phyloP scores from a whole-genome alignment of 1,140 invertebrate genomes.

The Drosophila repleta region DNA sequence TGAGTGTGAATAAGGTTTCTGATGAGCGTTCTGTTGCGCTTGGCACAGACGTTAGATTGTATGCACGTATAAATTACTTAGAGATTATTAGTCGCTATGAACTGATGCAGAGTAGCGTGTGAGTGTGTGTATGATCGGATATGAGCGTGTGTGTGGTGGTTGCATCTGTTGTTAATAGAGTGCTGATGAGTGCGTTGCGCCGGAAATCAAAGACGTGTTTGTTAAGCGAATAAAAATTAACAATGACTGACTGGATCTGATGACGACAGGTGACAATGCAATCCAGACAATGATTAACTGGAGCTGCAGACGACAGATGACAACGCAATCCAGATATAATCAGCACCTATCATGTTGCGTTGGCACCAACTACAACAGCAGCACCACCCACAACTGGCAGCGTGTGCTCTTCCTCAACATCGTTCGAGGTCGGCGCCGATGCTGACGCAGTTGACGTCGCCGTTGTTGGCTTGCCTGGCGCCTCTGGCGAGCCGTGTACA shows the following conservation, averaged over 20 bases:
- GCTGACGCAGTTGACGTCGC: background rate
- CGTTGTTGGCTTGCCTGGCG: constrained; percentile 27
- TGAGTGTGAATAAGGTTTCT: constrained; percentile 39
- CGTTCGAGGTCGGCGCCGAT: constrained; percentile 17
- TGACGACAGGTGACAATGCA: constrained; percentile 19
- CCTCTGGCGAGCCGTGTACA: constrained; percentile 43
- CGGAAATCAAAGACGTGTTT: constrained; percentile 45
- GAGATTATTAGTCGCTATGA: constrained; percentile 72
- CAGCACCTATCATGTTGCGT: constrained; percentile 58
- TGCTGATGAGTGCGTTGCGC: constrained; percentile 36
- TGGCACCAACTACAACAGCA: constrained; percentile 13
- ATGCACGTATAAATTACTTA: constrained; percentile 75
- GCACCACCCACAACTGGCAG: constrained; percentile 2
- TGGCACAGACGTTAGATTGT: constrained; percentile 52
- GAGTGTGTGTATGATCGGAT: constrained; percentile 24
- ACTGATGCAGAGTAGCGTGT: constrained; percentile 62
- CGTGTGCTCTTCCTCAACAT: constrained; percentile 22
- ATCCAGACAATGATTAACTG: constrained; percentile 55
- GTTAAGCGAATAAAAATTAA: constrained; percentile 52
- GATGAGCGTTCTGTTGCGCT: constrained; percentile 40
- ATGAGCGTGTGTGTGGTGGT: constrained; percentile 34
- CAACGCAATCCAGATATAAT: constrained; percentile 22
- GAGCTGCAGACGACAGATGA: constrained; percentile 14
- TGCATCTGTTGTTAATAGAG: constrained; percentile 41
- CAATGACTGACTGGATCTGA: constrained; percentile 53